Evolutionary conservation across 2,888 invertebrate genomes (phyloP).

Genomic region (Archaeoteleia sp.): DNA sequence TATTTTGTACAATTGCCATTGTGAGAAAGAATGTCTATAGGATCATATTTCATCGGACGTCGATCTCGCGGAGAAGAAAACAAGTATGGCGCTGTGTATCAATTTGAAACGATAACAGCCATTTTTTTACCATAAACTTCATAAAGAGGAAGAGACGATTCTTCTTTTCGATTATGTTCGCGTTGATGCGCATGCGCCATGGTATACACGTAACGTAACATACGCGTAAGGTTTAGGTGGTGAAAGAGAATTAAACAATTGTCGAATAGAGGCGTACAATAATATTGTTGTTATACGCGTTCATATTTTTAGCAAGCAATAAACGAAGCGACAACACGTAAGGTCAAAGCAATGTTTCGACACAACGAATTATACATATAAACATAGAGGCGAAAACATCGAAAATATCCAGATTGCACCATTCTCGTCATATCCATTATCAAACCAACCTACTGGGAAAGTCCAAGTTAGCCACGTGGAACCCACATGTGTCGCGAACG

Average conservation of each 20-base stretch:
- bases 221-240: constrained; percentile 22
- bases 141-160: too few relatives aligned
- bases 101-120: too few relatives aligned
- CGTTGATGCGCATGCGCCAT: constrained; percentile 5
- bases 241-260: constrained; percentile 22
- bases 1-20: constrained; percentile 19
- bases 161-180: too few relatives aligned
- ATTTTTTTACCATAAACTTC: too few relatives aligned
- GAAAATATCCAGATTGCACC: constrained; percentile 54
- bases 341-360: constrained; percentile 74
- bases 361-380: constrained; percentile 73
- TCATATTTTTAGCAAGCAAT: constrained; percentile 68
- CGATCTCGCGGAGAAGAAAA: constrained; percentile 28
- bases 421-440: constrained; percentile 45
- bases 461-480: neutral
- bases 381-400: constrained; percentile 66
- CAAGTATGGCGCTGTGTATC: too few relatives aligned
- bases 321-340: constrained; percentile 57
- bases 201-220: constrained; percentile 15
- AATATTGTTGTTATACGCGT: constrained; percentile 65
- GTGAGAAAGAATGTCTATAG: constrained; percentile 21
- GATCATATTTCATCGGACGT: constrained; percentile 37
- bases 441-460: constrained; percentile 31
- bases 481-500: too few relatives aligned
- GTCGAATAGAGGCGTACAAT: constrained; percentile 56